Conservation (phyloP, 2,113 vertebrate genomes). For the Onychostoma macrolepis region DNA sequence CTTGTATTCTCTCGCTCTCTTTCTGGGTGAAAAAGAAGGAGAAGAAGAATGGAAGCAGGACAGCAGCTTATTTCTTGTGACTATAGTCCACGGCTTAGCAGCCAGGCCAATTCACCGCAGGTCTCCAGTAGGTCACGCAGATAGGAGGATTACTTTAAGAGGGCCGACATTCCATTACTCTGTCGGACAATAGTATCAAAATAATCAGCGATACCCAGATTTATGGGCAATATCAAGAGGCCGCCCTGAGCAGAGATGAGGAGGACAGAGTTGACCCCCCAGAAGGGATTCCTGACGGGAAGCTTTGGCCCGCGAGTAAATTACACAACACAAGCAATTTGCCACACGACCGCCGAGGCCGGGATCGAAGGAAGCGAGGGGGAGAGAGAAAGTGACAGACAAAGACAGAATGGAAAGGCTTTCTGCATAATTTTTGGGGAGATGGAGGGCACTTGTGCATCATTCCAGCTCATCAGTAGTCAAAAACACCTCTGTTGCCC, state of each 20-base stretch:
- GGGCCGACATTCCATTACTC: constrained; percentile 49
- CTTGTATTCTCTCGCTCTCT: background rate
- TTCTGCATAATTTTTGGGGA: constrained; percentile 10
- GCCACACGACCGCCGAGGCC: constrained; percentile 6
- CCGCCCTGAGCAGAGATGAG: background rate
- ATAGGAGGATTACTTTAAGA: constrained; percentile 48
- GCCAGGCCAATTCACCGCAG: constrained; percentile 45
- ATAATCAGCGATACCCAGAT: constrained; percentile 50
- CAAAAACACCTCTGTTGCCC: constrained; percentile 8
- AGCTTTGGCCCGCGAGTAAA: background rate
- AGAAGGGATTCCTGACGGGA: constrained; percentile 5
- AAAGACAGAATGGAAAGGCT: constrained; percentile 19
- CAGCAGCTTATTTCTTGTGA: constrained; percentile 47
- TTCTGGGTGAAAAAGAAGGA: background rate
- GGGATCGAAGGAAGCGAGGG: background rate
- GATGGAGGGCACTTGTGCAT: background rate
- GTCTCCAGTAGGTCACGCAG: constrained; percentile 48
- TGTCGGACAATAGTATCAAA: constrained; percentile 47
- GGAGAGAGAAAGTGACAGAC: constrained; percentile 22
- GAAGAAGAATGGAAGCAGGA: constrained; percentile 31
- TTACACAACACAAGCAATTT: constrained; percentile 49
- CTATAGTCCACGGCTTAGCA: constrained; percentile 20
- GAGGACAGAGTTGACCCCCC: constrained; percentile 9
- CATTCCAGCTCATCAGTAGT: constrained; percentile 4
- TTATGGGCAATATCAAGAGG: constrained; percentile 42